Evolutionary conservation across 2,113 vertebrate species (phyloP), one percentile per base, ranked within the genome.

Genomic region (Nansenia antarctica): DNA sequence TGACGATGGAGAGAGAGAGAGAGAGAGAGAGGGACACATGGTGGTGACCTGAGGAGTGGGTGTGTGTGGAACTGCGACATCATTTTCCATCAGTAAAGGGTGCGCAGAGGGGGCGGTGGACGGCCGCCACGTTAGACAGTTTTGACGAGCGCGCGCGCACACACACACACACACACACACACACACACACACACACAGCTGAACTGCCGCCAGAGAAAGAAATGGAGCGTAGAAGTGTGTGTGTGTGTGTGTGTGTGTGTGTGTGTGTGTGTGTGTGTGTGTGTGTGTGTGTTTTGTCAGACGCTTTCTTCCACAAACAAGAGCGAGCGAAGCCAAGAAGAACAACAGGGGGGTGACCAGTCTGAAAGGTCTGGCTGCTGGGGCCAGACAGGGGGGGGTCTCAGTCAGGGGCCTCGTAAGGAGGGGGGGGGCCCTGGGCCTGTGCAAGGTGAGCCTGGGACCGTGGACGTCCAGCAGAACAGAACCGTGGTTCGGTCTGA

Each of bases 241-340:
- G 5, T 37, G 35, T 5, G 35, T 6, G 35, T 37, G n/a, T n/a
- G n/a, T n/a, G n/a, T n/a, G n/a, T n/a, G n/a, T n/a, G n/a, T n/a
- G n/a, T n/a, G n/a, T n/a, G n/a, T n/a, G n/a, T n/a, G n/a, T n/a
- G n/a, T n/a, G n/a, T n/a, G n/a, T n/a, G n/a, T n/a, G n/a, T n/a
- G 5, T 34, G 2, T 45, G n/a, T n/a, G n/a, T n/a, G n/a, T n/a
- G 63, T 74, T 60, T 70, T 32, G 62, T 74, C 67, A 45, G 76
- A 78, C 76, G 82, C 67, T 59, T 75, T 87, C 68, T 75, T 87
- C 68, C 73, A 81, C 73, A 80, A 64, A 85, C 73, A 74, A 73
- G 67, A 69, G 69, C 49, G 70, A 84, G 75, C 67, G 68, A 70
- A 70, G n/a, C n/a, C n/a, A n/a, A 76, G 60, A 63, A 73, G 74